Evolutionary conservation across 2,888 invertebrate genomes (phyloP), one percentile per base, ranked within the genome.

Genomic region (Himalopsyche tibetana): DNA sequence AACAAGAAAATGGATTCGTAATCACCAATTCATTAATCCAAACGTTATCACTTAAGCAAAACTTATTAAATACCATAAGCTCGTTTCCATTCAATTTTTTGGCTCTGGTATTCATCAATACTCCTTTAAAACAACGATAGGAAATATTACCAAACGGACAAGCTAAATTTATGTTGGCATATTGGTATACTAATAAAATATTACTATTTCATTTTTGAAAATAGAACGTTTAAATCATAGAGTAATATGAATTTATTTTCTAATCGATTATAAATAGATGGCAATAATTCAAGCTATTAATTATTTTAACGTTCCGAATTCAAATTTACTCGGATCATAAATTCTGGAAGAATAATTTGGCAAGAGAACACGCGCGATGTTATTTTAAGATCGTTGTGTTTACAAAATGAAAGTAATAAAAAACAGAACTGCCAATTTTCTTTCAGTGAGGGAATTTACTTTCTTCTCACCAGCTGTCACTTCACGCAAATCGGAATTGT

Each of bases 321-420:
- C 38, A 74, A 74, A 74, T 38, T 74, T 38, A 12, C 28, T 36
- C 15, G 74, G 36, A 74, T 28, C 36, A 74, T 36, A 38, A 74
- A 74, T 74, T 74, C 74, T n/a, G 15, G 38, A 28, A 28, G 74
- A 74, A 74, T 15, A 74, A 38, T 74, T 74, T 74, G 74, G 74
- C 74, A 36, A 74, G 74, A 15, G 28, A 19, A 12, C 69, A 3
- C 69, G 6, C 74, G 36, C 36, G 36, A 38, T 74, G 74, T 74
- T 74, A 74, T 74, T 74, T 38, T 74, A 38, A 74, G 36, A 74
- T 74, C 15, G 19, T n/a, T 28, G 36, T 63, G 63, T 74, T 74
- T 74, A 74, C 74, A 74, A 74, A 74, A 38, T 74, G 74, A 36
- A 74, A 74, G 36, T 38, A 38, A 74, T 74, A 74, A 38, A 74